Evolutionary conservation across 2,113 vertebrate genomes (phyloP).

Genomic region (Cyanocitta stelleri): DNA sequence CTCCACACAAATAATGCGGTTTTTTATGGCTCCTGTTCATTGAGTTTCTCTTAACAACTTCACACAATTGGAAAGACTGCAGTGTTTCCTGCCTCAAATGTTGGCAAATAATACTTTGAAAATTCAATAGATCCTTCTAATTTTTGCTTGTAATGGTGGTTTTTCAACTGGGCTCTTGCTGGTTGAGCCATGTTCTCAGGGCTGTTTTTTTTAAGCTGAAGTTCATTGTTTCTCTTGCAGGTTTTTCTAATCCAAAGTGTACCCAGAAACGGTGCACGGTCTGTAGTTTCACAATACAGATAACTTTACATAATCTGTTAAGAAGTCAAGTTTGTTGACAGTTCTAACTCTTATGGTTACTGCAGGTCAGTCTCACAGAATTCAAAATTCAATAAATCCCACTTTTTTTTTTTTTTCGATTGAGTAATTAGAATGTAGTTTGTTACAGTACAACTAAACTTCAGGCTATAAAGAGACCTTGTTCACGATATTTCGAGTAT

Average conservation of each 20-base stretch:
- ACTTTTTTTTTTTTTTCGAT: not conserved
- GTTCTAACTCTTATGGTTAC: slow-evolving; percentile 40
- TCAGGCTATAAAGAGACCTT: not conserved
- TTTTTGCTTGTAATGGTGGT: slow-evolving; percentile 64
- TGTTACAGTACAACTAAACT: slow-evolving; percentile 46
- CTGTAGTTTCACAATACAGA: slow-evolving; percentile 42
- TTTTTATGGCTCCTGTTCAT: not conserved
- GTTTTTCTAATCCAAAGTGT: slow-evolving; percentile 62
- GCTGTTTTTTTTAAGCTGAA: slow-evolving; percentile 71
- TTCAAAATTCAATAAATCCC: slow-evolving; percentile 31
- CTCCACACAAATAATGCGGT: not conserved
- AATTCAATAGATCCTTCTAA: slow-evolving; percentile 63
- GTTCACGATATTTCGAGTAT: not conserved
- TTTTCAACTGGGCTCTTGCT: slow-evolving; percentile 72
- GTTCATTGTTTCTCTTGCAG: slow-evolving; percentile 67
- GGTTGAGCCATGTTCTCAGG: slow-evolving; percentile 79
- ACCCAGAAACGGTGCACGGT: slow-evolving; percentile 3
- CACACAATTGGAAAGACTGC: slow-evolving; percentile 65
- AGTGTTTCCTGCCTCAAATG: slow-evolving; percentile 70
- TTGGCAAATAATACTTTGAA: slow-evolving; percentile 57
- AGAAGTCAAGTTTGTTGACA: slow-evolving; percentile 49
- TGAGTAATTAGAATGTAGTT: slow-evolving; percentile 43
- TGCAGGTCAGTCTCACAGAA: slow-evolving; percentile 55
- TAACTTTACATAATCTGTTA: slow-evolving; percentile 57
- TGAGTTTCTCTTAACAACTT: slow-evolving; percentile 29